Evolutionary conservation across 1,140 invertebrate genomes (phyloP), one percentile per base, ranked within the genome.

Genomic region (Dufourea novaeangliae): DNA sequence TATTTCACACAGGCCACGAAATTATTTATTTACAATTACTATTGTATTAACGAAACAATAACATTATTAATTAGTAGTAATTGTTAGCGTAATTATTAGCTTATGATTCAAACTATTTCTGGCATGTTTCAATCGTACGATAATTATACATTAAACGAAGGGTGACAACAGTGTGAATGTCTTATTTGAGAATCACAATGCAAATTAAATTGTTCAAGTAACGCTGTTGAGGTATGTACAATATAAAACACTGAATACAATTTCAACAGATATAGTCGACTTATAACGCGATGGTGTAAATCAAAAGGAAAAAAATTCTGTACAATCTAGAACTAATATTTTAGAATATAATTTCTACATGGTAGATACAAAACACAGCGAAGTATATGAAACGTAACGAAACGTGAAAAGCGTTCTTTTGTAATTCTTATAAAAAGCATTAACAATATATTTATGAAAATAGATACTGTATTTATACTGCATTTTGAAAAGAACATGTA

Each of bases 11-110:
- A 72, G 52, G 34, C 54, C 52, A 12, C 12, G 0, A 22, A 63
- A 56, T 59, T 66, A 73, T 73, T 78, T 73, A 78, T 78, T 72
- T 64, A 34, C 34, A 70, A 34, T 70, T 71, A 71, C 17, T 32
- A 63, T 62, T 70, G 37, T 32, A 14, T 77, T 69, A 34, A 69
- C 27, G 34, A 34, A n/a, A 46, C 17, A 39, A 25, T 57, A 61
- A 69, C 56, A 59, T 39, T 27, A 22, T 25, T n/a, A 46, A 20
- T 59, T 68, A 75, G 32, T 22, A 22, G 7, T 61, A 61, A 59
- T 69, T 50, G 37, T 12, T 46, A 59, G 29, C 27, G 10, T 37
- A 57, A 69, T 37, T 44, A 32, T 17, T 46, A 29, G 54, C 10
- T 44, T 74, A 8, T 54, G 66, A 39, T 62, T 39, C 59, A 41